Conservation (phyloP, 1,140 invertebrate genomes). For the Babylonia areolata region DNA sequence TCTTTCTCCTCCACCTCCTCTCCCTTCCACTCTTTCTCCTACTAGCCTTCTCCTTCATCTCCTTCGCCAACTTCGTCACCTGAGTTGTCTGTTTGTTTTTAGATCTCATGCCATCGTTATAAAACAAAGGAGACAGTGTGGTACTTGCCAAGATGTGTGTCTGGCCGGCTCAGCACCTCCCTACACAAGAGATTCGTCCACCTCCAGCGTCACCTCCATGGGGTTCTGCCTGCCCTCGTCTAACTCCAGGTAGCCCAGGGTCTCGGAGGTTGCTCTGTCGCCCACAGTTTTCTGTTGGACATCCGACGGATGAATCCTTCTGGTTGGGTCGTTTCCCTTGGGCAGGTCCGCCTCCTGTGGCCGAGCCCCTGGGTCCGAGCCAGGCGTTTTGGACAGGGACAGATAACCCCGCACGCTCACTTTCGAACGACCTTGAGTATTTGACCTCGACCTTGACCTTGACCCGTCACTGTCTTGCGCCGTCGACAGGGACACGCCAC, state of each 20-base stretch:
- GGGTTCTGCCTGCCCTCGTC: background rate
- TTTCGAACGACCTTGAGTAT: background rate
- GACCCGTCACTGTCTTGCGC: conserved; percentile 8
- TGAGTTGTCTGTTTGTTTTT: too few species aligned
- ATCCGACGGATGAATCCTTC: background rate
- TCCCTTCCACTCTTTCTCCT: too few species aligned
- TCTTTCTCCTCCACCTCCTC: too few species aligned
- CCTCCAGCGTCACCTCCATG: background rate
- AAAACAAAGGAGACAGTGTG: too few species aligned
- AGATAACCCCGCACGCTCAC: background rate
- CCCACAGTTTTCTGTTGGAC: background rate
- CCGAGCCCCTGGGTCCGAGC: background rate
- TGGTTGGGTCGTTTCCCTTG: background rate
- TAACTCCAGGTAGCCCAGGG: too few species aligned
- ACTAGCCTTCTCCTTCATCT: too few species aligned
- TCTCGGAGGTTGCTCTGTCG: too few species aligned
- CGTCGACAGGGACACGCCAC: background rate
- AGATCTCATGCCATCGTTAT: too few species aligned
- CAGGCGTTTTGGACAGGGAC: background rate
- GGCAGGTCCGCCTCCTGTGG: background rate
- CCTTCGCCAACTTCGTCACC: too few species aligned
- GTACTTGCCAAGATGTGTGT: too few species aligned
- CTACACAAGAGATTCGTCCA: background rate
- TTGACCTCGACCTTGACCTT: conserved; percentile 18
- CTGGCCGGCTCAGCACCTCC: too few species aligned